Conservation (phyloP, 1,140 invertebrate genomes). For the Cyphomyrmex costatus region DNA sequence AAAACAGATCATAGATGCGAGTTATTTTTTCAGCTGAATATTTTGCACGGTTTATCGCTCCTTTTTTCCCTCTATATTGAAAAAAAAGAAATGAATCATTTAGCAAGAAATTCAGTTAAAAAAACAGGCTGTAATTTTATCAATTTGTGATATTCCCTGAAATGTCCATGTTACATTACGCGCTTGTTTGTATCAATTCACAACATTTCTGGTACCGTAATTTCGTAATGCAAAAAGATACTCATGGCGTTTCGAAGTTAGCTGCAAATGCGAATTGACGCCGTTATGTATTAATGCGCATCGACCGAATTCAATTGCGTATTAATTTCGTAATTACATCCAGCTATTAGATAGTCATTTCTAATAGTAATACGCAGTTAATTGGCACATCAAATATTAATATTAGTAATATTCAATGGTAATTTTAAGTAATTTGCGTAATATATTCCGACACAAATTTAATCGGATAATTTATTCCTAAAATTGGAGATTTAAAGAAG, state of each 20-base stretch:
- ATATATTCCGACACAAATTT: not conserved
- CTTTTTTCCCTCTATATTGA: too few relatives aligned
- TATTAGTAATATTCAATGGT: not conserved
- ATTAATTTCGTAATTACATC: slow-evolving; percentile 58
- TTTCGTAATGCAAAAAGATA: slow-evolving; percentile 8
- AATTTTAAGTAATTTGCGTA: slow-evolving; percentile 49
- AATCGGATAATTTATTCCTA: slow-evolving; percentile 7
- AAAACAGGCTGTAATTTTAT: too few relatives aligned
- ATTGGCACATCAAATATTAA: slow-evolving; percentile 47
- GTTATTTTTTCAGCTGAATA: too few relatives aligned
- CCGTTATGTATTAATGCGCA: slow-evolving; percentile 33
- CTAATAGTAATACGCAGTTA: slow-evolving; percentile 54
- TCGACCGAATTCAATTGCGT: slow-evolving; percentile 29
- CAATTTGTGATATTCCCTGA: too few relatives aligned
- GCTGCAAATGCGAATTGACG: slow-evolving; percentile 16
- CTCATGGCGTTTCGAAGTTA: not conserved
- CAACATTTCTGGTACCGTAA: not conserved
- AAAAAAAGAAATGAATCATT: too few relatives aligned
- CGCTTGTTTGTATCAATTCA: not conserved
- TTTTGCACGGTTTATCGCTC: too few relatives aligned
- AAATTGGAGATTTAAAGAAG: not conserved
- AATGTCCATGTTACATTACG: not conserved
- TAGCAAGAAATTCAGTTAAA: too few relatives aligned
- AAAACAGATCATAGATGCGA: too few relatives aligned
- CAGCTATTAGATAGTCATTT: slow-evolving; percentile 45